Percentiles rank a stretch among this genome's conserved stretches.
These are phyloP conservation scores for Bombus sylvicola DNA, from an alignment of 1,140 invertebrate species.

Conservation along the genomic window DNA sequence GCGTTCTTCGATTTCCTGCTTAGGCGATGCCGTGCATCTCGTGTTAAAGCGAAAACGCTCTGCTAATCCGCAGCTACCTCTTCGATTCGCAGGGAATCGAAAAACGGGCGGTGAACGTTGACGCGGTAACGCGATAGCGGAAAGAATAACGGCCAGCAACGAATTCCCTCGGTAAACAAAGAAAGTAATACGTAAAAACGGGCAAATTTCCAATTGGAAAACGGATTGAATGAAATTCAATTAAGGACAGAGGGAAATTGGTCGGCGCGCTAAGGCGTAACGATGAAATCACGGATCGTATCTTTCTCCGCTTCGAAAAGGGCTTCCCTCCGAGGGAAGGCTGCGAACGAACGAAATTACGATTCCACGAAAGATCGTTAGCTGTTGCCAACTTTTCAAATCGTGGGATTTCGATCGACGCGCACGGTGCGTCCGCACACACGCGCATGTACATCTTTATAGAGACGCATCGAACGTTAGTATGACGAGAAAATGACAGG, in stretches of 20 bases:
- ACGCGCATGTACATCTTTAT: too few relatives aligned
- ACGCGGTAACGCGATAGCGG: neutral
- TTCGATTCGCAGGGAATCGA: neutral
- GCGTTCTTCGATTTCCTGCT: neutral
- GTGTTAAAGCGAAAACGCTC: neutral
- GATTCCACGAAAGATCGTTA: neutral
- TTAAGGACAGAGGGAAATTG: constrained; percentile 77
- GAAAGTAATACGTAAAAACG: constrained; percentile 53
- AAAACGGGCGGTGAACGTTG: too few relatives aligned
- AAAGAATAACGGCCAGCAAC: constrained; percentile 5
- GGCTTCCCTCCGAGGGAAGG: too few relatives aligned
- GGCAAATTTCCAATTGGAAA: constrained; percentile 66
- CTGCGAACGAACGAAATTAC: constrained; percentile 21
- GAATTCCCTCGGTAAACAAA: constrained; percentile 57
- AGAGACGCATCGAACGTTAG: neutral
- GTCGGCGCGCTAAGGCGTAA: constrained; percentile 53
- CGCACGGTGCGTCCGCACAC: neutral
- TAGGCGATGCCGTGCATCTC: neutral
- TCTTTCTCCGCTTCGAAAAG: neutral
- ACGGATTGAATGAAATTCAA: constrained; percentile 79
- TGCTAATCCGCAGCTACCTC: neutral
- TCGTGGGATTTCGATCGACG: neutral
- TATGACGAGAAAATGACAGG: neutral
- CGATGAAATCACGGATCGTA: constrained; percentile 23
- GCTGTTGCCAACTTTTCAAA: too few relatives aligned